Percentiles rank a stretch among this genome's conserved stretches.
These are phyloP conservation scores for Pollimyrus isidori DNA, from an alignment of 2,113 vertebrate genomes.

Conservation along the genomic window DNA sequence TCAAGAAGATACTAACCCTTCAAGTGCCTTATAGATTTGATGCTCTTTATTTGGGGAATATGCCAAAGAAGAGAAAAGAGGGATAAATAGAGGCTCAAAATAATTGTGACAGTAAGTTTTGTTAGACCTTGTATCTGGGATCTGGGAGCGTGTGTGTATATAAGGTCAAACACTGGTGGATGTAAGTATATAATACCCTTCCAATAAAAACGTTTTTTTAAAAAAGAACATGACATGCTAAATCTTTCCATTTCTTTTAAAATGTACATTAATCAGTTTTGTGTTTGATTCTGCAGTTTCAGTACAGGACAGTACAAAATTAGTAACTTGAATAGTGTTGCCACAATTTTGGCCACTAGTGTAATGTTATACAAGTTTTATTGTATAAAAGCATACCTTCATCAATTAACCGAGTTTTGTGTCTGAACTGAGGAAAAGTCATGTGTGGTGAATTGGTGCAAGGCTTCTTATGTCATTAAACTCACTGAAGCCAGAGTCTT, in stretches of 20 bases:
- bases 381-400: not conserved
- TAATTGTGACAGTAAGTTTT: not conserved
- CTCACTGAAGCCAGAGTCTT: not conserved
- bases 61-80: not conserved
- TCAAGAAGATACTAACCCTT: not conserved
- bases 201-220: too few species aligned
- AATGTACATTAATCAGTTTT: not conserved
- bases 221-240: not conserved
- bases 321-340: not conserved
- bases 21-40: not conserved
- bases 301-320: not conserved
- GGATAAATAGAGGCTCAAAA: not conserved
- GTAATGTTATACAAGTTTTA: not conserved
- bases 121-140: too few species aligned
- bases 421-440: not conserved
- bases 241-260: not conserved
- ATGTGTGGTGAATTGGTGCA: not conserved
- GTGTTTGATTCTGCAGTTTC: not conserved
- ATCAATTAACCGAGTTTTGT: not conserved
- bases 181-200: too few species aligned
- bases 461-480: slow-evolving; percentile 4
- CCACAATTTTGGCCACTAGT: not conserved
- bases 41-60: not conserved
- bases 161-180: too few species aligned
- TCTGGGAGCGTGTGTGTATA: too few species aligned